Evolutionary conservation across 2,113 vertebrate species (phyloP), one percentile per base, ranked within the genome.

Genomic region (Sinocyclocheilus rhinocerous): DNA sequence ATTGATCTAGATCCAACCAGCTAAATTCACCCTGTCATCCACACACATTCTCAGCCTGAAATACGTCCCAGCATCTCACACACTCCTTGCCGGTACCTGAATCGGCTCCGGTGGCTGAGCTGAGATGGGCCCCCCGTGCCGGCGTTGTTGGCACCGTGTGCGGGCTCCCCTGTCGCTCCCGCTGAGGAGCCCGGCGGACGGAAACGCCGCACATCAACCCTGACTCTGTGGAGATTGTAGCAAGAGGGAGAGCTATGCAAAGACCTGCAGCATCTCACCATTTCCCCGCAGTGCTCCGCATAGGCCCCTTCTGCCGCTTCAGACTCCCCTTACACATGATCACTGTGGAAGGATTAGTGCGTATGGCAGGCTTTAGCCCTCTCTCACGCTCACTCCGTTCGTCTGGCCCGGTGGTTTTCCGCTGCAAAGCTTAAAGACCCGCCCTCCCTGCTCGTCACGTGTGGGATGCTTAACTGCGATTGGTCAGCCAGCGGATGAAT

Each of bases 181-280:
- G 91, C 90, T 88, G 91, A 83, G 84, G 91, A 93, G 88, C 52
- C 45, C 91, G 89, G 89, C 84, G 91, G 91, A 92, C 92, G 93
- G 85, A 94, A 93, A 90, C 94, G 92, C 93, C 94, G 95, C 88
- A 93, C 94, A 91, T 95, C 94, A 91, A 94, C 92, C 92, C 93
- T 95, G 93, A 97, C 95, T 94, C 94, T 96, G 93, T 10, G 95
- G 91, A 96, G 96, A 93, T 94, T 91, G 92, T 93, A 95, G 93
- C 94, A 93, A 91, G 95, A 93, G 81, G 94, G 86, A 89, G 93
- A 93, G 91, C 92, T 94, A 92, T 93, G 93, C 88, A 94, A 92
- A 91, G 89, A 92, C 88, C 91, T 94, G 93, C 95, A 95, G 95
- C 95, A 96, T 96, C 96, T 97, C 96, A 97, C 96, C 96, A 97